Percentiles rank a stretch among this genome's conserved stretches.
Evolutionary conservation across 2,888 invertebrate genomes (phyloP).

Genomic region (Eristalinus sepulchralis): DNA sequence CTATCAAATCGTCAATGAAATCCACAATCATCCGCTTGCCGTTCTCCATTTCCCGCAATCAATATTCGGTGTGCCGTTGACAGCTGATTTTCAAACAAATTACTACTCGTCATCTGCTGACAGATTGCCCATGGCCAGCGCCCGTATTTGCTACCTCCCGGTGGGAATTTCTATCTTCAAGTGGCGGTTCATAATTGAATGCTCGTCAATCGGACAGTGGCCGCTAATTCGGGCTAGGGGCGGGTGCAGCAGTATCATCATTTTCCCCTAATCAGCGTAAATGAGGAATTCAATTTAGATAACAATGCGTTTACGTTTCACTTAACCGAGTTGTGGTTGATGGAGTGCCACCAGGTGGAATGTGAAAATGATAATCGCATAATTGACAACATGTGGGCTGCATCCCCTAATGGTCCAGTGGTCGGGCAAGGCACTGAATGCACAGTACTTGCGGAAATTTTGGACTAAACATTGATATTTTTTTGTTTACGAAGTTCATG

Average conservation of each 20-base stretch:
- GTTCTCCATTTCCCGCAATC: background rate
- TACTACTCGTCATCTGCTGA: conserved; percentile 1
- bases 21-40: conserved; percentile 12
- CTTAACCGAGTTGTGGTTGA: conserved; percentile 9
- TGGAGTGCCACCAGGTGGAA: background rate
- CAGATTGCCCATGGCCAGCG: conserved; percentile 14
- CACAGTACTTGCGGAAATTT: background rate
- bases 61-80: background rate
- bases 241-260: background rate
- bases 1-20: background rate
- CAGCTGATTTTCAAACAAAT: background rate
- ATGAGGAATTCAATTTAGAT: conserved; percentile 57
- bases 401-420: background rate
- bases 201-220: conserved; percentile 38
- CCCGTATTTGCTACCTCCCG: background rate
- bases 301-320: conserved; percentile 58
- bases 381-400: background rate
- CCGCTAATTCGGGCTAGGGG: background rate
- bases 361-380: background rate
- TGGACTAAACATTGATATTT: background rate
- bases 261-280: conserved; percentile 42
- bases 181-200: conserved; percentile 46
- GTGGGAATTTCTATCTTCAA: background rate
- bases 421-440: background rate
- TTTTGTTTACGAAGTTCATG: background rate